Evolutionary conservation across 2,888 invertebrate species (phyloP), one percentile per base, ranked within the genome.

Genomic region (Mythimna lalbum): DNA sequence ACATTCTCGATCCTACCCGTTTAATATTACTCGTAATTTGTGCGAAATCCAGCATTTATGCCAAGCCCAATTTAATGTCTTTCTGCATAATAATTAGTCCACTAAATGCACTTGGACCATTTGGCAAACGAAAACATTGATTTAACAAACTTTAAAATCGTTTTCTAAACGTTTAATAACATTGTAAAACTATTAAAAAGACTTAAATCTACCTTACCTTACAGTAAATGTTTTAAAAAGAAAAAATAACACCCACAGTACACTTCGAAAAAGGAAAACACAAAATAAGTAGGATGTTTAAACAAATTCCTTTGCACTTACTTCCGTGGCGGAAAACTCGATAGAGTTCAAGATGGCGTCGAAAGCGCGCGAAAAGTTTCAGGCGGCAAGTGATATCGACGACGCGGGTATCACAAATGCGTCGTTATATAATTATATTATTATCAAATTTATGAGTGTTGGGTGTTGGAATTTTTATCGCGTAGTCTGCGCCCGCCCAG

Each of bases 51-150:
- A 89, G 87, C 87, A 82, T 87, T 89, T 91, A 90, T 91, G 94
- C 92, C 92, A 94, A 93, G 90, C 88, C 87, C 85, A 90, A 92
- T 94, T 93, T 93, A 92, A 93, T 92, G 87, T 90, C 73, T 90
- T 91, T 90, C 90, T 88, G 87, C 83, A 91, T 88, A 91, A 91
- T 92, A 90, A 93, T 93, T 92, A 90, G 85, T 86, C 82, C 79
- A 70, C 81, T 75, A 76, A 83, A 86, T 80, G 82, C 84, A 85
- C 74, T 81, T 76, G 85, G 77, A 87, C 87, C 90, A 82, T 83
- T 90, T 91, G 85, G 87, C 88, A 88, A 83, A 84, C 70, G 68
- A 71, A 73, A 80, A 80, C 68, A 77, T 77, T 69, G 71, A 84
- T 78, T 82, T 65, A 81, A 50, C 23, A 47, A 71, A 39, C 33